Conservation (phyloP, 2,113 vertebrate genomes). For the Saguinus midas region DNA sequence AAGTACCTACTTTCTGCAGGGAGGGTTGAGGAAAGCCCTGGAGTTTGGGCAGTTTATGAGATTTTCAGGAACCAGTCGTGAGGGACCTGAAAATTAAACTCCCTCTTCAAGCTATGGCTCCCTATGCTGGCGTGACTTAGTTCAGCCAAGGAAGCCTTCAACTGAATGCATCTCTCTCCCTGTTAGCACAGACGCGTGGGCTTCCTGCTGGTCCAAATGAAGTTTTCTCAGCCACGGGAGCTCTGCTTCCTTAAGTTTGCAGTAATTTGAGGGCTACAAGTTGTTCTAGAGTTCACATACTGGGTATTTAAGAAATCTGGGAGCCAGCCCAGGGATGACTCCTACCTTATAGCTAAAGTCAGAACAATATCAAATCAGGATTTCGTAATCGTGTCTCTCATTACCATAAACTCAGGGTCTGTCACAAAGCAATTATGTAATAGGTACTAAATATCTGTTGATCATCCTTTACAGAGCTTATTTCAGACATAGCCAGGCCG, state of each 20-base stretch:
- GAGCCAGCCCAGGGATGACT: not conserved
- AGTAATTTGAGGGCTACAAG: not conserved
- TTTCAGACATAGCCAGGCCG: not conserved
- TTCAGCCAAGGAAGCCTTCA: not conserved
- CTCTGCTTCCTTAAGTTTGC: not conserved
- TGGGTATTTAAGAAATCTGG: not conserved
- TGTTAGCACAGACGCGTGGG: too few species aligned
- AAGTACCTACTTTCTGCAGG: not conserved
- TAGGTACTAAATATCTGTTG: not conserved
- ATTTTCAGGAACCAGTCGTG: not conserved
- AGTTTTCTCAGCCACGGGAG: not conserved
- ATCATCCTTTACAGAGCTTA: not conserved
- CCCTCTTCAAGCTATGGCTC: not conserved
- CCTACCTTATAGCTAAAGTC: not conserved
- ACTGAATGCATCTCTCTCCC: not conserved
- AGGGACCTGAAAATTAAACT: not conserved
- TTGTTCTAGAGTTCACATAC: not conserved
- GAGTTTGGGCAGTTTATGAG: not conserved
- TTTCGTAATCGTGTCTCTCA: not conserved
- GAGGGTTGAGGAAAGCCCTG: not conserved
- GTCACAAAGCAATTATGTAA: not conserved
- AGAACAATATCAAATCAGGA: not conserved
- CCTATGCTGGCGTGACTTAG: not conserved
- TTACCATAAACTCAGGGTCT: not conserved
- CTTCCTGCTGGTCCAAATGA: not conserved